A percentile compares a stretch with the other conserved stretches of the same genome.
Conservation (phyloP, 2,888 invertebrate species). For the Pasiphila rectangulata region DNA sequence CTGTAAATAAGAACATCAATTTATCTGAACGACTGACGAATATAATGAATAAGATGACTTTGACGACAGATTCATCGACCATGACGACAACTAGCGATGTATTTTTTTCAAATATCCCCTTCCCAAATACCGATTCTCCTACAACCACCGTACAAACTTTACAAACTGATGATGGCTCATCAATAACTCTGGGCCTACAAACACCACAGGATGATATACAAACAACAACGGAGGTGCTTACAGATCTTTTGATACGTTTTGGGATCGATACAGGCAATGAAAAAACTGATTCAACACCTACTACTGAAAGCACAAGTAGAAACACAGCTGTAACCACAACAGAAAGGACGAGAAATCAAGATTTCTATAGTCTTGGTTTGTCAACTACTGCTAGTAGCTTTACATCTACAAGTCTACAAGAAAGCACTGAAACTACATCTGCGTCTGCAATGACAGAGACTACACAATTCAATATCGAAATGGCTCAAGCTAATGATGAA, state of each 20-base stretch:
- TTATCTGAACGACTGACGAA: constrained; percentile 63
- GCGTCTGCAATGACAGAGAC: constrained; percentile 27
- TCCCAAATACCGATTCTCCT: constrained; percentile 39
- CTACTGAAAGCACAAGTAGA: constrained; percentile 11
- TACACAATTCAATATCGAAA: constrained; percentile 37
- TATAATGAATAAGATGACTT: constrained; percentile 64
- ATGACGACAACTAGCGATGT: constrained; percentile 39
- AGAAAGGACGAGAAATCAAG: constrained; percentile 27
- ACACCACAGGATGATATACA: constrained; percentile 22
- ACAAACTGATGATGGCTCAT: constrained; percentile 35
- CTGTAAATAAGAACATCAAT: constrained; percentile 47
- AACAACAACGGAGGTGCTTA: constrained; percentile 28
- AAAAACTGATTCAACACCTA: constrained; percentile 11
- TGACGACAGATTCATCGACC: constrained; percentile 48
- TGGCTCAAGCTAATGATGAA: constrained; percentile 41
- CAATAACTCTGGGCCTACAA: constrained; percentile 26
- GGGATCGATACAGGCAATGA: constrained; percentile 15
- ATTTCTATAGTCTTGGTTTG: constrained; percentile 10
- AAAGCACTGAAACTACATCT: constrained; percentile 27
- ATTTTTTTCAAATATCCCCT: constrained; percentile 24
- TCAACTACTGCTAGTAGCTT: constrained; percentile 25
- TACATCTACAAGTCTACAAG: constrained; percentile 17
- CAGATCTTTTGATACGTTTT: constrained; percentile 26
- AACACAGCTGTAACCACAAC: constrained; percentile 36
- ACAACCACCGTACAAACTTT: constrained; percentile 34